These are phyloP conservation scores for Camponotus fellah DNA, from an alignment of 2,888 invertebrate species.

Conservation along the genomic window DNA sequence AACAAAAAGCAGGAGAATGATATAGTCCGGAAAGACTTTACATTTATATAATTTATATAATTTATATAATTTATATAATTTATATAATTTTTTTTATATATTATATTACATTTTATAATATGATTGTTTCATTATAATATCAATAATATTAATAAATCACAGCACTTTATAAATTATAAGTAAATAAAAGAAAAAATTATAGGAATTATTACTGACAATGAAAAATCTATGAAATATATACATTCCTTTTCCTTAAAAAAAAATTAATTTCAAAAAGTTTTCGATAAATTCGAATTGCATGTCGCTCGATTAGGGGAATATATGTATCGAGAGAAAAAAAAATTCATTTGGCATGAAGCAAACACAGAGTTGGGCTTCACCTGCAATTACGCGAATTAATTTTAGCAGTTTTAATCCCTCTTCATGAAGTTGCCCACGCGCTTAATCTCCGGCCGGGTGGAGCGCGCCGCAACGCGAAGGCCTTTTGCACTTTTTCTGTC, in stretches of 20 bases:
- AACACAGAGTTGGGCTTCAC: conserved; percentile 59
- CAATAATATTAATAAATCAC: neutral
- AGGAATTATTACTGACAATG: neutral
- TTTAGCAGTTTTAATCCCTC: conserved; percentile 77
- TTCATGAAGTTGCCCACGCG: conserved; percentile 70
- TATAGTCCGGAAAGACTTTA: conserved; percentile 23
- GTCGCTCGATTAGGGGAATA: conserved; percentile 11
- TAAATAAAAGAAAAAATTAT: neutral
- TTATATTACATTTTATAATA: too few relatives aligned
- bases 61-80: too few relatives aligned
- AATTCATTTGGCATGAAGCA: conserved; percentile 28
- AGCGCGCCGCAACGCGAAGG: conserved; percentile 57
- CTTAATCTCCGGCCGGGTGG: conserved; percentile 70
- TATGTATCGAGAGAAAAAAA: conserved; percentile 10
- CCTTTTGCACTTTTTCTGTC: conserved; percentile 72
- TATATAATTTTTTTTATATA: too few relatives aligned
- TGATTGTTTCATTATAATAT: neutral
- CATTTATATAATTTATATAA: too few relatives aligned
- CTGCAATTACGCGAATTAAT: conserved; percentile 79
- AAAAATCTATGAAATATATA: neutral
- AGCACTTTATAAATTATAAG: neutral
- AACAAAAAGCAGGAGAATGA: conserved; percentile 59
- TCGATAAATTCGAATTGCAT: neutral
- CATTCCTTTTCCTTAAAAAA: neutral
- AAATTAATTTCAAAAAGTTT: neutral